Evolutionary conservation across 2,888 invertebrate genomes (phyloP).

Genomic region (Eubasilissa splendida): DNA sequence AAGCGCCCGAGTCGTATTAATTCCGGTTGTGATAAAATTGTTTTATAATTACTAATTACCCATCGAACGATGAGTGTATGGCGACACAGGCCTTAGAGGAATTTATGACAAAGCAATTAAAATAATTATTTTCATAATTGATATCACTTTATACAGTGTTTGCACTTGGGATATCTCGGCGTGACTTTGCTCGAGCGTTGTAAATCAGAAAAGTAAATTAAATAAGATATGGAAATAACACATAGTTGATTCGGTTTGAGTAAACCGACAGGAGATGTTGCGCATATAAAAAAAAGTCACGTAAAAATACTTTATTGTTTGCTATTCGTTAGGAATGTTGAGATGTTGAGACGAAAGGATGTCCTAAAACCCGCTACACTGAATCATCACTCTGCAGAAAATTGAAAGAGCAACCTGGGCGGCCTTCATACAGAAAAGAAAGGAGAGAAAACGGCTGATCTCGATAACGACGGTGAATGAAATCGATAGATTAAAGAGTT

Average conservation of each 20-base stretch:
- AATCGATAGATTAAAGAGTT: too few species aligned
- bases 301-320: too few species aligned
- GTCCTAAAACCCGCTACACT: too few species aligned
- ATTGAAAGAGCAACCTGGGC: too few species aligned
- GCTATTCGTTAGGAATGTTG: too few species aligned
- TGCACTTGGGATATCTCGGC: neutral
- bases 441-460: too few species aligned
- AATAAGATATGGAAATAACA: slow-evolving; percentile 11
- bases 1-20: neutral
- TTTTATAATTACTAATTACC: slow-evolving; percentile 10
- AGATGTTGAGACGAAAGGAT: too few species aligned
- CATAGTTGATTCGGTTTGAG: neutral
- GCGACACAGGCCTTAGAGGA: neutral
- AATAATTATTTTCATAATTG: slow-evolving; percentile 16
- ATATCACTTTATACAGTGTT: slow-evolving; percentile 19
- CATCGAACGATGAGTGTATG: slow-evolving; percentile 1
- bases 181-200: neutral
- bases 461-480: too few species aligned
- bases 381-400: too few species aligned
- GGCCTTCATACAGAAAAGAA: too few species aligned
- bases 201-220: slow-evolving; percentile 27
- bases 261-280: neutral
- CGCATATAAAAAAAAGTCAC: neutral
- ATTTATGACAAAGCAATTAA: slow-evolving; percentile 24
- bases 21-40: neutral